Evolutionary conservation across 2,888 invertebrate species (phyloP), one percentile per base, ranked within the genome.

Genomic region (Pollenia labialis): DNA sequence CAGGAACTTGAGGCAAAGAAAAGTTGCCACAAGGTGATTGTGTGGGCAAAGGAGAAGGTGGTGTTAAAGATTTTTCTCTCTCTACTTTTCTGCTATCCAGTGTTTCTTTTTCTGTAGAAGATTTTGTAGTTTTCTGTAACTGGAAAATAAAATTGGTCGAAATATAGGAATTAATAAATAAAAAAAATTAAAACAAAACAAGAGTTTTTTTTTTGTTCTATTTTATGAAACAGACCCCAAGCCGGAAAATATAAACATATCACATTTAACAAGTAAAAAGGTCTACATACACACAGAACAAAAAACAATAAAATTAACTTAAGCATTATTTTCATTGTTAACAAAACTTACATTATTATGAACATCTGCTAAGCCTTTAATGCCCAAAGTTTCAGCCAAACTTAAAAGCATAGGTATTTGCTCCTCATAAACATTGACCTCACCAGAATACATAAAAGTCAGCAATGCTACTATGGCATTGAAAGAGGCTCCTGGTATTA

Each of bases 391-490:
- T 92, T 96, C 96, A 14, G 97, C 97, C 90, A 97, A 95, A 85
- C 96, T 95, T 62, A 97, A 94, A 83, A 97, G 94, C 64, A 96
- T 95, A 7, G 97, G 96, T 89, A 97, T 94, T 92, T 96, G 95
- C 90, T 96, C 95, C 93, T 96, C 96, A 87, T 96, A 96, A 46
- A 97, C 97, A 85, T 97, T 96, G 90, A 97, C 97, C 93, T 97
- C 97, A 3, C 97, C 97, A 68, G 96, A 96, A 93, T 97, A 97
- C 96, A 97, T 97, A 93, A 97, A 97, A 4, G 97, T 96, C 52
- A 97, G 95, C 84, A 97, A 95, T 12, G 97, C 96, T 76, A 95
- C 93, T 64, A 93, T 92, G 60, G 93, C 92, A n/a, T 90, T 90
- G 85, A 93, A 93, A 16, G 93, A 92, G 68, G 93, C 93, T 8